Evolutionary conservation across 1,140 invertebrate species (phyloP), one percentile per base, ranked within the genome.

Genomic region (Asbolus verrucosus): DNA sequence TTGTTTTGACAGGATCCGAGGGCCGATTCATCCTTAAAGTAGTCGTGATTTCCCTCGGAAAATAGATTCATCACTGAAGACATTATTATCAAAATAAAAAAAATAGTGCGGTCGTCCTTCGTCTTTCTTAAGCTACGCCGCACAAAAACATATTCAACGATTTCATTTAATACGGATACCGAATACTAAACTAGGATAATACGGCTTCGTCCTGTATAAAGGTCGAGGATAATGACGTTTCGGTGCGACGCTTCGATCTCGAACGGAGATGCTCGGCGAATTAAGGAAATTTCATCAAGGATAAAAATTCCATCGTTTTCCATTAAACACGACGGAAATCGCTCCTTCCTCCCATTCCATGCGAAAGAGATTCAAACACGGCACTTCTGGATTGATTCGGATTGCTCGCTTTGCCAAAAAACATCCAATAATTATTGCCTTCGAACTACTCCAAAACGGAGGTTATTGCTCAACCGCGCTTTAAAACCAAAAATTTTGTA

Each of bases 161-260:
- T 36, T 11, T 3, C 5, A 11, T 36, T 36, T 11, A n/a, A n/a
- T 2, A 36, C 33, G 33, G 33, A 11, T 4, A 5, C 33, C 5
- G 33, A 36, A 36, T 36, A 36, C 33, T 6, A 11, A 6, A n/a
- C 5, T n/a, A 3, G 11, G 2, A n/a, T 3, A 36, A 36, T n/a
- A n/a, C n/a, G 33, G 11, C 5, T 36, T 36, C n/a, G 33, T 36
- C 2, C 5, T 11, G 11, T 27, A n/a, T 3, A n/a, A 36, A 36
- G 33, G 33, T 36, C 33, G 33, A 36, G 33, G 33, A 6, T 36
- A 36, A 36, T 11, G 33, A 36, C 5, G 33, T 36, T 36, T 36
- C 33, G 33, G 11, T 36, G 33, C 33, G n/a, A n/a, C n/a, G n/a
- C n/a, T n/a, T n/a, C n/a, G n/a, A n/a, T n/a, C n/a, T n/a, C n/a